These are phyloP conservation scores for Micronycteris hirsuta DNA, from an alignment of 2,113 vertebrate species.

Conservation along the genomic window DNA sequence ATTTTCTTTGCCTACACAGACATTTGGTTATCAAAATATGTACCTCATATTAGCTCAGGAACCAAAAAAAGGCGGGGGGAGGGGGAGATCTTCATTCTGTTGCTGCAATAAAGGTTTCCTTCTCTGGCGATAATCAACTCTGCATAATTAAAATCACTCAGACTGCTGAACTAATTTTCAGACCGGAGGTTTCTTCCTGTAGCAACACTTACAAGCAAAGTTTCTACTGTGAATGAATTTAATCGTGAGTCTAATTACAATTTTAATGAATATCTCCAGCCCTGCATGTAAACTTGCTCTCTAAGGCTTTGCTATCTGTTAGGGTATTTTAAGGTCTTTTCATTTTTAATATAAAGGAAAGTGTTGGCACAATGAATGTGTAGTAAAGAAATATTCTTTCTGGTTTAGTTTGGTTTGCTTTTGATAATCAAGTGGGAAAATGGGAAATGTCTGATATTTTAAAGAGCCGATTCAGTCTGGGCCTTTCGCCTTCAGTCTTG, in stretches of 20 bases:
- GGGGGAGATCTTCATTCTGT: conserved; percentile 78
- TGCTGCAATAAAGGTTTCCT: conserved; percentile 83
- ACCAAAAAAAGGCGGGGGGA: conserved; percentile 39
- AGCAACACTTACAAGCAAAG: conserved; percentile 83
- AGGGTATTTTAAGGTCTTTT: conserved; percentile 78
- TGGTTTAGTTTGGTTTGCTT: conserved; percentile 22
- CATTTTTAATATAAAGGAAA: conserved; percentile 79
- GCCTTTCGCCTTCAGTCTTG: background rate
- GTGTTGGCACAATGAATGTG: conserved; percentile 57
- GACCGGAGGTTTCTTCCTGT: conserved; percentile 84
- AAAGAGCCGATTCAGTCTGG: background rate
- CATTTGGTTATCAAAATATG: conserved; percentile 79
- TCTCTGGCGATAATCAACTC: conserved; percentile 84
- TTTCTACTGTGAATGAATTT: conserved; percentile 84
- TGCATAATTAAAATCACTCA: conserved; percentile 86
- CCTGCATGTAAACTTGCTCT: conserved; percentile 84
- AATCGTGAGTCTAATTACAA: conserved; percentile 87
- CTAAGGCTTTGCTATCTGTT: conserved; percentile 74
- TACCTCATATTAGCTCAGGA: conserved; percentile 70
- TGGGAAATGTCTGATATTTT: background rate
- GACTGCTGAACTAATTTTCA: conserved; percentile 86
- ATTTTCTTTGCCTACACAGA: conserved; percentile 74
- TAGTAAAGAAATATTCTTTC: conserved; percentile 42
- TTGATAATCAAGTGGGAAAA: conserved; percentile 32
- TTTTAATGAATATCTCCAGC: conserved; percentile 87